phyloP scores from a whole-genome alignment of 2,113 vertebrate species.

The Oryzias melastigma region DNA sequence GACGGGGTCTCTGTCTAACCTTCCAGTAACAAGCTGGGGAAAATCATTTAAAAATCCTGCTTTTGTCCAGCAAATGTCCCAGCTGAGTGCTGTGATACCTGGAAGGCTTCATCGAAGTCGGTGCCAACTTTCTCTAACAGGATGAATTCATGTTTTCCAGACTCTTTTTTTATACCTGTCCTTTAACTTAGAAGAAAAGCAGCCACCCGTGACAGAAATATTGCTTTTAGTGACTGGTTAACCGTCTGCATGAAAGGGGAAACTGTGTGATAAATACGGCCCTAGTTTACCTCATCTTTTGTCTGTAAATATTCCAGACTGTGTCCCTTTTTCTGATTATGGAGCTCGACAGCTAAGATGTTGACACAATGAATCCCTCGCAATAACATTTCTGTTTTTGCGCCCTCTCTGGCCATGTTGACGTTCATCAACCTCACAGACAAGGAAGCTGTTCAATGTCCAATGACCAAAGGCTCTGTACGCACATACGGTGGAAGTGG shows the following conservation, averaged over 20 bases:
- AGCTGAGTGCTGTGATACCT: slow-evolving; percentile 22
- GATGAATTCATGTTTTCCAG: slow-evolving; percentile 46
- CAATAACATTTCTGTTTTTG: slow-evolving; percentile 81
- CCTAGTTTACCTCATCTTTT: slow-evolving; percentile 54
- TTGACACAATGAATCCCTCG: slow-evolving; percentile 75
- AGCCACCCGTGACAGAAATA: slow-evolving; percentile 67
- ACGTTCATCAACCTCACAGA: slow-evolving; percentile 74
- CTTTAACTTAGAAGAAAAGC: slow-evolving; percentile 42
- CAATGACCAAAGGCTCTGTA: slow-evolving; percentile 49
- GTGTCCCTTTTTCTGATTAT: slow-evolving; percentile 52
- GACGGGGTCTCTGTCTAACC: slow-evolving; percentile 29
- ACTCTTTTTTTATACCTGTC: slow-evolving; percentile 36
- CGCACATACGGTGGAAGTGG: slow-evolving; percentile 21
- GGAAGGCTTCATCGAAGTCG: slow-evolving; percentile 30
- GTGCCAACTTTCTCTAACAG: slow-evolving; percentile 45
- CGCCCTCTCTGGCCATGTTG: slow-evolving; percentile 78
- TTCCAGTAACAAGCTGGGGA: slow-evolving; percentile 46
- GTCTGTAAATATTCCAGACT: slow-evolving; percentile 75
- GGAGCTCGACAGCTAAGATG: slow-evolving; percentile 49
- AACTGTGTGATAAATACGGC: slow-evolving; percentile 64
- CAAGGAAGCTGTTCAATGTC: slow-evolving; percentile 65
- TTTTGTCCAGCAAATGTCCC: slow-evolving; percentile 39
- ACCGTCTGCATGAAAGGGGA: slow-evolving; percentile 63
- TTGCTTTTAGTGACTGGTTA: slow-evolving; percentile 70
- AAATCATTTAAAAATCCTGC: slow-evolving; percentile 43